Evolutionary conservation across 2,888 invertebrate genomes (phyloP).

Genomic region (Cataglyphis altisquamis): DNA sequence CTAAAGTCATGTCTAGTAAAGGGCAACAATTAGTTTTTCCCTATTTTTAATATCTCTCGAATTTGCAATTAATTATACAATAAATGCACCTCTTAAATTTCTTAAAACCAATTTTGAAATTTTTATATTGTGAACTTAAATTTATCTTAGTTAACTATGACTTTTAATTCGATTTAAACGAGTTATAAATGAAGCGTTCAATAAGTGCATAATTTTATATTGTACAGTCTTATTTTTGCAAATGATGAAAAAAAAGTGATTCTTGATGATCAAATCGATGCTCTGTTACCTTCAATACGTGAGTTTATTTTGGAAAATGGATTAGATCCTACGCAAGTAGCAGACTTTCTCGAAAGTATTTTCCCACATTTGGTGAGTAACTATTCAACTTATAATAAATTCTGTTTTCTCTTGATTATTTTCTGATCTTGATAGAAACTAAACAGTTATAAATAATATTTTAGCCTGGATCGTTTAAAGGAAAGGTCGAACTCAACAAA

Average conservation of each 20-base stretch:
- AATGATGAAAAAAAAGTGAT: constrained; percentile 33
- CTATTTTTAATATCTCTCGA: neutral
- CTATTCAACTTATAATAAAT: neutral
- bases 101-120: neutral
- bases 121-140: neutral
- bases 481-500: constrained; percentile 67
- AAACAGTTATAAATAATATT: constrained; percentile 6
- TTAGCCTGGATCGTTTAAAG: constrained; percentile 69
- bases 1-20: neutral
- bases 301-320: constrained; percentile 55
- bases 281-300: constrained; percentile 62
- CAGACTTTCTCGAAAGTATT: constrained; percentile 61
- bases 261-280: constrained; percentile 71
- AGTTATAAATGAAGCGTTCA: neutral
- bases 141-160: neutral
- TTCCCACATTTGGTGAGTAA: constrained; percentile 66
- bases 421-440: neutral
- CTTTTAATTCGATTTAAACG: neutral
- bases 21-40: neutral
- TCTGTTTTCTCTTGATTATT: neutral
- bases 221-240: neutral
- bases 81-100: neutral
- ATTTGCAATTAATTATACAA: neutral
- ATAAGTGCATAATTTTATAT: neutral
- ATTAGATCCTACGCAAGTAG: constrained; percentile 75